Conservation (phyloP, 2,113 vertebrate genomes). For the Bothrops jararaca region DNA sequence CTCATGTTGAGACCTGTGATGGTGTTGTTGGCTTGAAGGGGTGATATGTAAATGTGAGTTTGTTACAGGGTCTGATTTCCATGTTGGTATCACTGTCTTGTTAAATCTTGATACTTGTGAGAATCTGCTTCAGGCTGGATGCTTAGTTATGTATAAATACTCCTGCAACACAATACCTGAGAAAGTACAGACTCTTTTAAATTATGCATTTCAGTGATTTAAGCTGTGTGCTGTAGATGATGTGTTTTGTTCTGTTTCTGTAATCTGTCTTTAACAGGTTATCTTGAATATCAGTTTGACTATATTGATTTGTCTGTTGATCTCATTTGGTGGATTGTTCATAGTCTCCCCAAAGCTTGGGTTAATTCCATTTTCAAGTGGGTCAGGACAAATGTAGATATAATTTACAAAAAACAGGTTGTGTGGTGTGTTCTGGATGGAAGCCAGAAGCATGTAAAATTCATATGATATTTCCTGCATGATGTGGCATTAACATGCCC, state of each 20-base stretch:
- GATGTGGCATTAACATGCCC: background rate
- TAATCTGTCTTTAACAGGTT: background rate
- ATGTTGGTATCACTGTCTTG: background rate
- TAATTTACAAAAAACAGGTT: background rate
- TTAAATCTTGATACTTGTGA: background rate
- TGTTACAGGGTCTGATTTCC: background rate
- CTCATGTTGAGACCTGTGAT: background rate
- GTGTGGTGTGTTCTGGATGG: background rate
- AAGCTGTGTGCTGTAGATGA: background rate
- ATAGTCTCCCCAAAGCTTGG: background rate
- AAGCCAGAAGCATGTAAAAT: background rate
- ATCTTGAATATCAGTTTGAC: background rate
- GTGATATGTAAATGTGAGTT: background rate
- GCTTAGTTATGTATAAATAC: background rate
- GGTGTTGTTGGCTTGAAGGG: background rate
- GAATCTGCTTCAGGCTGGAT: background rate
- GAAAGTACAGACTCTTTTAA: background rate
- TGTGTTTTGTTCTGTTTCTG: background rate
- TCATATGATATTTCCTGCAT: background rate
- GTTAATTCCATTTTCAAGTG: background rate
- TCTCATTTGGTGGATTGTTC: background rate
- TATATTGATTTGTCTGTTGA: background rate
- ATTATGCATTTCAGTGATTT: background rate
- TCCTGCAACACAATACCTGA: background rate
- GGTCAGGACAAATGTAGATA: background rate